Base-by-base conservation (phyloP, 2,797 vertebrate genomes). In the Taenioides sp. region DNA sequence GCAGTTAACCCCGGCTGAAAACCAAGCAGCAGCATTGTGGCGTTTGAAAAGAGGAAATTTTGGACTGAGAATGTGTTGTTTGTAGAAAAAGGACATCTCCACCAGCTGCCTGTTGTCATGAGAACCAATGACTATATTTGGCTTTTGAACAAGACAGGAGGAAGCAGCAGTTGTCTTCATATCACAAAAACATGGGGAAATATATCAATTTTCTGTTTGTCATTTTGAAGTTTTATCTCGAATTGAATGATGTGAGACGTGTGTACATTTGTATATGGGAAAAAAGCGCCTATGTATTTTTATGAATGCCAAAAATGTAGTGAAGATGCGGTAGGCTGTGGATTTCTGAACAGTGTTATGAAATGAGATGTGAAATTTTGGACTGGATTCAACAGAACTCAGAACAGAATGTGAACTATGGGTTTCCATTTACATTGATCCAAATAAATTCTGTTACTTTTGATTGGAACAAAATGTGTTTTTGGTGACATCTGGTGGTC, bases 1-100 rank as follows among this genome's bases (percentile, higher is more conserved):
- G 71, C 92, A 94, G 94, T 89, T 94, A 93, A 93, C 92, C 88
- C 81, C 59, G 82, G 86, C 78, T 75, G 58, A 64, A 22, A 25
- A 80, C 54, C 72, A 25, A 79, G 80, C 79, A 65, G 70, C 68
- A 78, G 70, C 70, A 78, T 50, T 81, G 85, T 77, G 76, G 68
- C 82, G 78, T 81, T 70, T 25, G 34, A 17, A 62, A n/a, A 62
- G 7, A 34, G 10, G 31, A 62, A 34, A 34, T 20, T 61, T 61
- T 75, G 85, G 80, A 88, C 43, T 7, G n/a, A 12, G 12, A 23
- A 43, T 18, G 37, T 47, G 40, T 23, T 40, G 20, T 43, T 63
- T 37, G 60, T 20, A 28, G 12, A 37, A 23, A 60, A 78, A 23
- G 54, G 62, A 69, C 67, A 63, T 71, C 75, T 31, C 22, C 69